Base-by-base conservation (phyloP, 2,797 vertebrate species). In the Cossypha dichroa region DNA sequence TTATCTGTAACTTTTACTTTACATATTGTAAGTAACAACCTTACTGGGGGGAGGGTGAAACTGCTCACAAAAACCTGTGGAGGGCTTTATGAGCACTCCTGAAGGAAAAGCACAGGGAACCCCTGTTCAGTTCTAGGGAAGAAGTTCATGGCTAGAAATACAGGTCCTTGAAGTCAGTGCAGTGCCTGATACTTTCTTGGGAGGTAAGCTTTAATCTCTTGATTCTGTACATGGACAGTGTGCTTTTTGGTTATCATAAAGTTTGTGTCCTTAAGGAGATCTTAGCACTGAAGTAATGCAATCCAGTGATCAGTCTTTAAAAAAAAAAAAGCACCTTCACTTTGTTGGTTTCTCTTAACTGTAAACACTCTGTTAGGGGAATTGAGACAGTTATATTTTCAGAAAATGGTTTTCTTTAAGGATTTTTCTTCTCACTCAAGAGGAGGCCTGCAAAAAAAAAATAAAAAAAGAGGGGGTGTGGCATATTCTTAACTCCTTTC, bases 391-490 rank as follows among this genome's bases (percentile, higher is more conserved):
- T 36, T 6, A 7, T 18, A 19, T 41, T 90, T 85, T 76, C 41
- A 67, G 41, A 82, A 75, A 76, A 45, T 60, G 1, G 0, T 9
- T 54, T 75, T 88, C 25, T 59, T 83, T 40, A 21, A 38, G 43
- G 18, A 6, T 51, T 73, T 73, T 91, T 54, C 13, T 62, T 58
- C 11, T 28, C 34, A 2, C 13, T 90, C 31, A 55, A 19, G 46
- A 72, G 45, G 29, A 91, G 13, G 7, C 20, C 41, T 62, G 11
- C 34, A 4, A 28, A 58, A 72, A 74, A 41, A 59, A 48, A 38
- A 13, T 5, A 38, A 14, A 4, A 1, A 2, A 11, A 7, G 6
- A 18, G 2, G 11, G 4, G 18, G 6, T 13, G n/a, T 34, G 41
- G 3, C 12, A 13, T 28, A 13, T 60, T 77, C 79, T 92, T 21